Base-by-base conservation (phyloP, 2,797 vertebrate species). In the Phyllotis vaccarum region DNA sequence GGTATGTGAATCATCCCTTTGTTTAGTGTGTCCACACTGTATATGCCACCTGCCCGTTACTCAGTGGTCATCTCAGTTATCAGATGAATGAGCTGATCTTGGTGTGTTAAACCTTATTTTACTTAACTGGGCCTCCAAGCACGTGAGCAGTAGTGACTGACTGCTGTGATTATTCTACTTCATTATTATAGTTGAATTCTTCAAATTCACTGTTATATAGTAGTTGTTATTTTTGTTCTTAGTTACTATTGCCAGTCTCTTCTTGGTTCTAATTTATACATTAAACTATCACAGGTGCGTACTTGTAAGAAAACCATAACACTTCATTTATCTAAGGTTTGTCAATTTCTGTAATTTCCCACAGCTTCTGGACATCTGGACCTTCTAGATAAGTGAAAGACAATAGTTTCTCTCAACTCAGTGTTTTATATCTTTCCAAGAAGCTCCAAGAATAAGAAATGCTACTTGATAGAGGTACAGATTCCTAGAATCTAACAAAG, bases 361-460 rank as follows among this genome's bases (percentile, higher is more conserved):
- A 24, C 31, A 46, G 16, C 9, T 37, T 66, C 21, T 72, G 29
- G 9, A 2, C 13, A 24, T 74, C 14, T 29, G 66, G 49, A 40
- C 24, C 37, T 12, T 34, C 34, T 78, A 29, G 40, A 40, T 34
- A 62, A 40, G 14, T 5, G 2, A 21, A 22, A 29, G 13, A 8
- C 34, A 86, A 22, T 13, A 9, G 24, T 46, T 93, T 93, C 10
- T 49, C 49, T 90, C 85, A 76, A 81, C 13, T 62, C 24, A 6
- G 0, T n/a, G 12, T 70, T 97, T 76, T 29, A 70, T 79, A 91
- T 37, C 56, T 31, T 29, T 89, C 74, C 14, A 66, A 83, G 74
- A 64, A 76, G 72, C 66, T 74, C 31, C 64, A 89, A 34, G 89
- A 80, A 92, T 56, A 82, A 96, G 22, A 91, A 96, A 43, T 29